Percentiles rank a stretch among this genome's conserved stretches.
phyloP scores from a whole-genome alignment of 2,797 vertebrate genomes.

The Emys orbicularis region DNA sequence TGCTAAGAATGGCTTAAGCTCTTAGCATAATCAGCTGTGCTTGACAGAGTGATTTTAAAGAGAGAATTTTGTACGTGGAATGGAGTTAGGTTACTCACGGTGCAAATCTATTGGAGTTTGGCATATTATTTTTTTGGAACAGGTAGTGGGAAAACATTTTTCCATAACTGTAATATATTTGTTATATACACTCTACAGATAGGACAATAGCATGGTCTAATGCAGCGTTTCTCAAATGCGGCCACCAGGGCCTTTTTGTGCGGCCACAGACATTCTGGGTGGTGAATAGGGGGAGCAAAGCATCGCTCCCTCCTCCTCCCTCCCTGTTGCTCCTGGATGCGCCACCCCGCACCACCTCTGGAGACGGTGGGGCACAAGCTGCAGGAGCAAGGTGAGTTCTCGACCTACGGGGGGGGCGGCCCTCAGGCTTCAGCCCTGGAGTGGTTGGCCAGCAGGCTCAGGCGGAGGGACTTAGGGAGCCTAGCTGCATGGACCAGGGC shows the following conservation, averaged over 20 bases:
- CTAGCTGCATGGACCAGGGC: too few relatives aligned
- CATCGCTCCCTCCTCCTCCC: too few relatives aligned
- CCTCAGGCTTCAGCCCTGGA: too few relatives aligned
- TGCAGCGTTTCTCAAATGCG: background rate
- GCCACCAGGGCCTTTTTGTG: too few relatives aligned
- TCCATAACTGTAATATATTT: background rate
- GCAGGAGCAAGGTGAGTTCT: too few relatives aligned
- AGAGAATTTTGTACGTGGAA: background rate
- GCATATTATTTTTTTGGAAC: background rate
- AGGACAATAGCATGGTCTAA: background rate
- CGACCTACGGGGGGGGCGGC: fast-evolving
- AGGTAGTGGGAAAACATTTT: background rate
- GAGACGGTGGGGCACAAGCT: too few relatives aligned
- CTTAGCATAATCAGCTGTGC: background rate
- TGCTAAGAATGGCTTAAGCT: background rate
- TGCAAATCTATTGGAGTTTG: background rate
- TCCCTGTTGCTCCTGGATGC: too few relatives aligned
- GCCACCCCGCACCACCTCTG: too few relatives aligned
- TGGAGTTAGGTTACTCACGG: background rate
- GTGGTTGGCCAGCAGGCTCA: too few relatives aligned
- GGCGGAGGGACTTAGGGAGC: too few relatives aligned
- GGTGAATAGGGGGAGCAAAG: too few relatives aligned
- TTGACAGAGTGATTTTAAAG: background rate
- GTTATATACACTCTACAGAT: background rate
- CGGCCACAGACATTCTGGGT: too few relatives aligned